Conservation (phyloP, 2,888 invertebrate genomes). For the Schrankia costaestrigalis region DNA sequence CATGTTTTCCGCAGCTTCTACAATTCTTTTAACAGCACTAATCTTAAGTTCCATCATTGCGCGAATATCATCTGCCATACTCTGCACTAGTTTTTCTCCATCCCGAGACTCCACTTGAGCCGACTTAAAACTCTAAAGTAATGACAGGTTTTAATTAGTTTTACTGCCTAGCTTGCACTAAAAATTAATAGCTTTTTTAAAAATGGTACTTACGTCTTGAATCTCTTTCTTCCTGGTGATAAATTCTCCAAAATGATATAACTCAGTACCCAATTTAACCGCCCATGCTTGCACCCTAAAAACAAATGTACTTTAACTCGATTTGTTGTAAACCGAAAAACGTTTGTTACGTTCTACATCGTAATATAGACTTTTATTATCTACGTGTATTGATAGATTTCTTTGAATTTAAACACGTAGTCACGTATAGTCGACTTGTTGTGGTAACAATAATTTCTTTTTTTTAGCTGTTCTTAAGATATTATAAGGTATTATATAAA, state of each 20-base stretch:
- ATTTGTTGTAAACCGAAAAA: neutral
- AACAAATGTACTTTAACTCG: slow-evolving; percentile 11
- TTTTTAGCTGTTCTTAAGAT: too few relatives aligned
- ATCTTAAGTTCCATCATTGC: slow-evolving; percentile 94
- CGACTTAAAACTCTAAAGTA: slow-evolving; percentile 86
- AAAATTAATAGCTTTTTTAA: too few relatives aligned
- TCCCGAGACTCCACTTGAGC: slow-evolving; percentile 88
- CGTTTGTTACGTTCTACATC: neutral
- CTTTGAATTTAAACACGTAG: slow-evolving; percentile 7
- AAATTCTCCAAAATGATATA: slow-evolving; percentile 89
- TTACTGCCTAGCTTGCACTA: neutral
- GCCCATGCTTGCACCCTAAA: slow-evolving; percentile 90
- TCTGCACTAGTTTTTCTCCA: slow-evolving; percentile 88
- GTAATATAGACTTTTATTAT: slow-evolving; percentile 22
- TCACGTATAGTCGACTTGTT: neutral
- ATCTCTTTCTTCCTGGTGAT: slow-evolving; percentile 90
- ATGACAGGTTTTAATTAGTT: slow-evolving; percentile 24
- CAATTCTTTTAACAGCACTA: slow-evolving; percentile 92
- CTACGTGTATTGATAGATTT: slow-evolving; percentile 21
- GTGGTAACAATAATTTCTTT: too few relatives aligned
- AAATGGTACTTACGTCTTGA: slow-evolving; percentile 83
- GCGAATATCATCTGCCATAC: slow-evolving; percentile 91
- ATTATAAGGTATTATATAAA: too few relatives aligned
- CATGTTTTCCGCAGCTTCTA: slow-evolving; percentile 92
- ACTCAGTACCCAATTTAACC: slow-evolving; percentile 88